These are phyloP conservation scores for Apomyelois bistriatella DNA, from an alignment of 2,888 invertebrate genomes.

Conservation along the genomic window DNA sequence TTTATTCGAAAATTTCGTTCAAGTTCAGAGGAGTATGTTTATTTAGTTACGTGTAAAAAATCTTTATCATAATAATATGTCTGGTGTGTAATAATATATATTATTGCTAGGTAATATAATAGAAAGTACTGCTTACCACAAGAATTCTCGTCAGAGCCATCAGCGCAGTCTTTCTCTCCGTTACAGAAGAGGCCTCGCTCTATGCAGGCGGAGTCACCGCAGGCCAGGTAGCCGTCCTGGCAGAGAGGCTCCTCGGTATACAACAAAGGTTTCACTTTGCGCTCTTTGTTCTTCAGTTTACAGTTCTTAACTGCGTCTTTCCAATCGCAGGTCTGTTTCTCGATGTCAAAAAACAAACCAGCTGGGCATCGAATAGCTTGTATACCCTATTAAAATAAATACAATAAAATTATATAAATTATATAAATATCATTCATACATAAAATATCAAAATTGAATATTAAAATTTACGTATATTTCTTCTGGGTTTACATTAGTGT, in stretches of 20 bases:
- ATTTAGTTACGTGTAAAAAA: conserved; percentile 18
- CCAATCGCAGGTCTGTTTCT: conserved; percentile 97
- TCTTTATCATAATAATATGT: too few species aligned
- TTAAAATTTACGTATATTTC: too few species aligned
- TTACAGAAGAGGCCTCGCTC: conserved; percentile 95
- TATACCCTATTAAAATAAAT: conserved; percentile 79
- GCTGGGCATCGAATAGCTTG: conserved; percentile 96
- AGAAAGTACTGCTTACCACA: conserved; percentile 85
- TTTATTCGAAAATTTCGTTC: conserved; percentile 40
- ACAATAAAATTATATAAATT: not conserved
- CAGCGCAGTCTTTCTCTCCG: conserved; percentile 92
- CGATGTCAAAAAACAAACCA: conserved; percentile 95
- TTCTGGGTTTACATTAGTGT: too few species aligned
- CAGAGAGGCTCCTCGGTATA: conserved; percentile 95
- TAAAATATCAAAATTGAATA: too few species aligned
- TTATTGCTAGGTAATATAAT: too few species aligned
- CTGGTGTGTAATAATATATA: too few species aligned
- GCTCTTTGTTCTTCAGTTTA: conserved; percentile 92
- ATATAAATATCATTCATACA: too few species aligned
- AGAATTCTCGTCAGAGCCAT: conserved; percentile 94
- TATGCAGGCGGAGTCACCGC: conserved; percentile 92
- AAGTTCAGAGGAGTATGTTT: conserved; percentile 43
- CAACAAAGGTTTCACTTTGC: conserved; percentile 91
- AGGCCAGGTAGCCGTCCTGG: conserved; percentile 91
- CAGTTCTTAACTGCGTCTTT: conserved; percentile 96